Percentiles rank a stretch among this genome's conserved stretches.
phyloP scores from a whole-genome alignment of 2,888 invertebrate species.

The Disparrhopalites patrizii region DNA sequence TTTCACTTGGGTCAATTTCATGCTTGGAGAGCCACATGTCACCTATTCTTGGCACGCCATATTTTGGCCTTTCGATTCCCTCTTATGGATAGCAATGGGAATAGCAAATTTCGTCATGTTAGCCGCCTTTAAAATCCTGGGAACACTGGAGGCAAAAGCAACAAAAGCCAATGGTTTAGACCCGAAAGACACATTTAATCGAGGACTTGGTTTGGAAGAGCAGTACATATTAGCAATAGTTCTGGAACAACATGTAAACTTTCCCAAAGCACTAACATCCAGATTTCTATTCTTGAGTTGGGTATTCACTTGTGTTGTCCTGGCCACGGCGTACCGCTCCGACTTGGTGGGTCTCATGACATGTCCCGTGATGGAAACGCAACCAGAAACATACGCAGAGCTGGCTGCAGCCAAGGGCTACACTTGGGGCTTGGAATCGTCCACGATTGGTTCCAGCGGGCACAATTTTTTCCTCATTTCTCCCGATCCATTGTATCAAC shows the following conservation, averaged over 20 bases:
- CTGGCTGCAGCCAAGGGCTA: background rate
- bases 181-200: background rate
- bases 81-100: background rate
- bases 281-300: background rate
- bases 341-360: background rate
- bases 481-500: background rate
- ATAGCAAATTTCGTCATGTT: background rate
- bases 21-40: background rate
- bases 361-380: background rate
- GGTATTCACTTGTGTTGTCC: background rate
- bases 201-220: background rate
- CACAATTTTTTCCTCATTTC: background rate
- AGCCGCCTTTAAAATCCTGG: background rate
- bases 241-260: background rate
- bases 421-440: background rate
- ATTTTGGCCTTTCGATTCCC: background rate
- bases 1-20: conserved; percentile 7
- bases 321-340: background rate
- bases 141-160: background rate
- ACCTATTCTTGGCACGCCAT: conserved; percentile 1
- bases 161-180: background rate
- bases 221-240: background rate
- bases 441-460: background rate
- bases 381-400: background rate
- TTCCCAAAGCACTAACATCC: background rate